Base-by-base conservation (phyloP, 2,113 vertebrate species). In the Cryptomyrus ogoouensis region DNA sequence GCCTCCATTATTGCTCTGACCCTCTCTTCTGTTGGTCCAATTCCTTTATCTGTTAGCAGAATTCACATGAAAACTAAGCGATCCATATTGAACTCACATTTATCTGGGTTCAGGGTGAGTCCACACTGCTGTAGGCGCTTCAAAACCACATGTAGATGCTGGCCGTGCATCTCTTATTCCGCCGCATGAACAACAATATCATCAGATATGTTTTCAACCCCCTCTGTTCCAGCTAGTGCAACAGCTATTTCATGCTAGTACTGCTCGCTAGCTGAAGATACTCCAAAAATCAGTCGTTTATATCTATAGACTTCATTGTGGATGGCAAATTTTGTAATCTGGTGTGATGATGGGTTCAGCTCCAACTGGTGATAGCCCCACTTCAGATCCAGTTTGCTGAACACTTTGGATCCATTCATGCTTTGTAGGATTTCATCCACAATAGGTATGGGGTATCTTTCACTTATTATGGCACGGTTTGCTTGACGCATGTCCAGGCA, bases 181-280 rank as follows among this genome's bases (percentile, higher is more conserved):
- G 62, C 74, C 15, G 90, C 88, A 13, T 93, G 91, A 1, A 91
- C 27, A 0, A 92, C 91, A 0, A 91, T 39, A n/a, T 91, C 91
- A 92, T 93, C 85, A 31, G 93, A 93, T 3, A 93, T 93, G 77
- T 92, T 93, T 62, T 90, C 87, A 0, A 90, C 89, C 5, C 90
- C 91, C 39, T 93, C 88, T 77, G 90, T 92, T 50, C 92, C 91
- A 9, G 88, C 88, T 4, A 92, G 70, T 27, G 90, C 53, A 58
- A 5, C 19, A 24, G 53, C 19, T 24, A 58, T 58, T 24, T 58
- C 53, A 58, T 58, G 53, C 53, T 58, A 21, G 53, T 8, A 21
- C 53, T 58, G 53, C 53, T 58, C 19, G 0, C 53, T 56, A 21
- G 53, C 53, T 56, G 53, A 56, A 1, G 66, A 92, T 1, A 92